These are phyloP conservation scores for Hypercompe scribonia DNA, from an alignment of 2,888 invertebrate genomes.

Conservation along the genomic window DNA sequence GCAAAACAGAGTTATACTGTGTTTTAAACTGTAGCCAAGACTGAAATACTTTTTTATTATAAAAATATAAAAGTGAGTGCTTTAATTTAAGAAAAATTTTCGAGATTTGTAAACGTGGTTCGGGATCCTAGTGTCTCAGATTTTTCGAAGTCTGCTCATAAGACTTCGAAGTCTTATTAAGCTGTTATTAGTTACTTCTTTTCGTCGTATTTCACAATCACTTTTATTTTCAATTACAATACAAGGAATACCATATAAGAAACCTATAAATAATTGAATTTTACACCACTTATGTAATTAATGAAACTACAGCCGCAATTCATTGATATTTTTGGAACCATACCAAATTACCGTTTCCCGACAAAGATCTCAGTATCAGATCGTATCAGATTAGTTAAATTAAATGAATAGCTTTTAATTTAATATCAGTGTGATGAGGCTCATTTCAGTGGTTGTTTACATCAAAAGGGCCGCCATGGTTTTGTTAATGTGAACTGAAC, in stretches of 20 bases:
- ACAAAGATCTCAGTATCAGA: constrained; percentile 38
- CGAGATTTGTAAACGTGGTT: neutral
- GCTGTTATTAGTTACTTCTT: neutral
- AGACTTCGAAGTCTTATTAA: neutral
- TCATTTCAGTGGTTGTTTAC: constrained; percentile 42
- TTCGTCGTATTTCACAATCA: neutral
- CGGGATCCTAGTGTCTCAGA: neutral
- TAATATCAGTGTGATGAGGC: constrained; percentile 43
- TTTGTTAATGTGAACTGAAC: constrained; percentile 54
- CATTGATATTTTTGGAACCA: constrained; percentile 38
- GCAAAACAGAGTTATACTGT: neutral
- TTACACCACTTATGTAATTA: neutral
- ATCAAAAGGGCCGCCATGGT: constrained; percentile 55
- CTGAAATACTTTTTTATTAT: neutral
- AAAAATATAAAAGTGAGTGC: neutral
- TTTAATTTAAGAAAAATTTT: neutral
- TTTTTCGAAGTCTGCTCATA: neutral
- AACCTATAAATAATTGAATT: neutral
- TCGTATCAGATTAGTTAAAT: constrained; percentile 48
- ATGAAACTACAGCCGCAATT: neutral
- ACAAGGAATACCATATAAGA: neutral
- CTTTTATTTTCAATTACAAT: neutral
- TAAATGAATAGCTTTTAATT: constrained; percentile 41
- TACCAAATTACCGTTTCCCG: constrained; percentile 39
- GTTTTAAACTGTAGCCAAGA: neutral